Percentiles rank a stretch among this genome's conserved stretches.
These are phyloP conservation scores for Fragum whitleyi DNA, from an alignment of 2,888 invertebrate species.

Conservation along the genomic window DNA sequence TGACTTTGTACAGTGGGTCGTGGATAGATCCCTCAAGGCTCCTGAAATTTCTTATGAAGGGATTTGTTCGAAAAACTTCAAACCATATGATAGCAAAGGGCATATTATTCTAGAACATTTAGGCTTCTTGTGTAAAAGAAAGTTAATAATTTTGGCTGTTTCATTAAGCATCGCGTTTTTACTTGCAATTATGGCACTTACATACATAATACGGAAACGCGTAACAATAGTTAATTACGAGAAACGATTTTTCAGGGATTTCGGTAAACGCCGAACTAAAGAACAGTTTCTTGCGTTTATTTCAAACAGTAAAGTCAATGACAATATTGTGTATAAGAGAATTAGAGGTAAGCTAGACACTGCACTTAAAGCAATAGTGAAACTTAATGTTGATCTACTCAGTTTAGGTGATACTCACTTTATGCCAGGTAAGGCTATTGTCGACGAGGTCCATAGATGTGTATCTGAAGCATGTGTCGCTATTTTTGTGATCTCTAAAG, in stretches of 20 bases:
- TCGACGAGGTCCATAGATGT: neutral
- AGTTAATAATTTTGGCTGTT: neutral
- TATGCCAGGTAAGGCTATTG: neutral
- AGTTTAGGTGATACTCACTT: neutral
- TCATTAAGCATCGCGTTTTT: neutral
- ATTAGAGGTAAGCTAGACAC: neutral
- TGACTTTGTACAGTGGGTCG: too few species aligned
- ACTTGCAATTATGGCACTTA: too few species aligned
- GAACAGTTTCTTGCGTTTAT: neutral
- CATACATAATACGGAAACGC: too few species aligned
- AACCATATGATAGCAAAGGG: too few species aligned
- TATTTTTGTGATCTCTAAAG: conserved; percentile 9
- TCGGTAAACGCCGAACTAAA: neutral
- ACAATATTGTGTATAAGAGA: neutral
- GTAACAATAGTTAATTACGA: too few species aligned
- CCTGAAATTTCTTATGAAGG: neutral
- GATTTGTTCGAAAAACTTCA: too few species aligned
- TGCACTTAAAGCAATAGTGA: neutral
- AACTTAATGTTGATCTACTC: neutral
- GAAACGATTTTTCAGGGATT: neutral
- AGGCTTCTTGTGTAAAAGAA: neutral
- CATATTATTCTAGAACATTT: neutral
- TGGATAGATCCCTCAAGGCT: too few species aligned
- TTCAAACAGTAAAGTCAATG: neutral
- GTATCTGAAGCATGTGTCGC: neutral